Evolutionary conservation across 1,140 invertebrate species (phyloP), one percentile per base, ranked within the genome.

Genomic region (Magallana ariakensis): DNA sequence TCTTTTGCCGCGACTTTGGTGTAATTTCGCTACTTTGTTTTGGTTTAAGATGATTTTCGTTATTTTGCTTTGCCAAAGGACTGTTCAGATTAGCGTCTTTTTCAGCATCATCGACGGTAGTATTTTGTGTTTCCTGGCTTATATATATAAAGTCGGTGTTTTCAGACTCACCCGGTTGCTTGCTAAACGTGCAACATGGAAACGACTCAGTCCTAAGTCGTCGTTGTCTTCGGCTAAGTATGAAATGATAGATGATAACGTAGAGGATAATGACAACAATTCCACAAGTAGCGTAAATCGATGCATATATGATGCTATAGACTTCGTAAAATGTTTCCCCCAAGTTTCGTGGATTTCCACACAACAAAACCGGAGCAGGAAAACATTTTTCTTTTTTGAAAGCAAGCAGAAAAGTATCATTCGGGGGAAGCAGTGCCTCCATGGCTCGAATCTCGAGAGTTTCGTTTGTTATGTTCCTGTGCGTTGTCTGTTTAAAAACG

Each of bases 221-320:
- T 53, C 84, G 56, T 56, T 87, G 54, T 54, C 90, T 57, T 13
- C 90, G 88, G n/a, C 70, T 75, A 9, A 91, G 75, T 9, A 90
- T 90, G 55, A 89, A 91, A 4, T 87, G 80, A 57, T 90, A 92
- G 57, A 92, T 91, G 10, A 91, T 56, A 0, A 83, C 87, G 80
- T 93, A 93, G n/a, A 93, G 88, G n/a, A 92, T 57, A 10, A 88
- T 89, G 0, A 93, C 91, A 8, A 89, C 88, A 10, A 93, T 87
- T 6, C 91, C 87, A 80, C 91, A 92, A n/a, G 92, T 80, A 1
- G 90, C 87, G 60, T 90, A 93, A 22, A 93, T 85, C 1, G 89
- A 87, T 6, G 90, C 88, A 85, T 93, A 91, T 16, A 89, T 86
- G n/a, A 84, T 91, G 62, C 89, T 88, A 66, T 91, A 92, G 0